Conservation (phyloP, 2,888 invertebrate genomes). For the Eutolmus rufibarbis region DNA sequence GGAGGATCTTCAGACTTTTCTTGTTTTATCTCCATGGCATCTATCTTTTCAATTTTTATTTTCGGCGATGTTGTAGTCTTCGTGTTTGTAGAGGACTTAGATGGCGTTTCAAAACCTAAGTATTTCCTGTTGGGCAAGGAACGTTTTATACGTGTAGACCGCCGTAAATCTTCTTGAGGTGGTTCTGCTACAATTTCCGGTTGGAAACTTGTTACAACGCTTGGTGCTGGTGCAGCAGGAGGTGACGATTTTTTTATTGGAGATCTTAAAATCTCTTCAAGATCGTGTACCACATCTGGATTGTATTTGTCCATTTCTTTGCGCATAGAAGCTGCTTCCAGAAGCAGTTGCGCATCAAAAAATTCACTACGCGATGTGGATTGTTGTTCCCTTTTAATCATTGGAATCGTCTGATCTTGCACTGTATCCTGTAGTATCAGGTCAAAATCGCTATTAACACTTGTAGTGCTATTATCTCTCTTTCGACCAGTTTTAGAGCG, state of each 20-base stretch:
- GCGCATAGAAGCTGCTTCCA: conserved; percentile 56
- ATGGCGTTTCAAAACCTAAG: conserved; percentile 52
- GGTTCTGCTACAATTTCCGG: conserved; percentile 41
- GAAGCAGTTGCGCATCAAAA: conserved; percentile 58
- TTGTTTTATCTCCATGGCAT: conserved; percentile 33
- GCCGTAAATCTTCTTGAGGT: conserved; percentile 49
- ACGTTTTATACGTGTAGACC: conserved; percentile 52
- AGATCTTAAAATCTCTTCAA: conserved; percentile 61
- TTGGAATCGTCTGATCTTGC: conserved; percentile 56
- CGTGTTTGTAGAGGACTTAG: conserved; percentile 35
- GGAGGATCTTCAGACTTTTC: conserved; percentile 20
- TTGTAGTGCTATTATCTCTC: conserved; percentile 38
- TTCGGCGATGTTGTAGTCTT: not conserved
- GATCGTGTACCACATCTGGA: conserved; percentile 60
- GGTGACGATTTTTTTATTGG: conserved; percentile 58
- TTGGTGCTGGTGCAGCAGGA: conserved; percentile 41
- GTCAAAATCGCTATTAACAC: conserved; percentile 56
- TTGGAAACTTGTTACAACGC: conserved; percentile 24
- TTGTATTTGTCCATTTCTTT: conserved; percentile 59
- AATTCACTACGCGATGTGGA: conserved; percentile 52
- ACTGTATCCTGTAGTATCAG: conserved; percentile 56
- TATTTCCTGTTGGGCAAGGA: conserved; percentile 54
- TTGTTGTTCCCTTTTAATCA: conserved; percentile 54
- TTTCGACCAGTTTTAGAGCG: conserved; percentile 27
- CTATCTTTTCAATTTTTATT: conserved; percentile 42